phyloP scores from a whole-genome alignment of 2,888 invertebrate genomes.

The Andrena trimmerana region DNA sequence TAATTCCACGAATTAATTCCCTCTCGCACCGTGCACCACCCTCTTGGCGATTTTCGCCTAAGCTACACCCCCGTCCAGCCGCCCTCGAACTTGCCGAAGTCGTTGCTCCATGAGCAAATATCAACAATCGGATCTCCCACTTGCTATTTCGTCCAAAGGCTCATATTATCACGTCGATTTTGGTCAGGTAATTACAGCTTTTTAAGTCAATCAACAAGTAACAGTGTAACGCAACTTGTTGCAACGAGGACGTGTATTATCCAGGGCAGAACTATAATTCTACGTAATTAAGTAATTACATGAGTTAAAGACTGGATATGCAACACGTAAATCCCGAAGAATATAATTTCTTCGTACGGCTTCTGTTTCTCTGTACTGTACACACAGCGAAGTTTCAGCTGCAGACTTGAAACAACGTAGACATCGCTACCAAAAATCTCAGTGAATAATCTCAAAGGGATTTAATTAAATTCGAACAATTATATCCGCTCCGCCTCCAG shows the following conservation, averaged over 20 bases:
- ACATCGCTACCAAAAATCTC: no score
- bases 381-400: no score
- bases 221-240: no score
- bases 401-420: no score
- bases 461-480: slow-evolving; percentile 19
- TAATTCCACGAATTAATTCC: slow-evolving; percentile 74
- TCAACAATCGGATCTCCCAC: slow-evolving; percentile 37
- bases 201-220: background rate
- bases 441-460: slow-evolving; percentile 5
- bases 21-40: slow-evolving; percentile 46
- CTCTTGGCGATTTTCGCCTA: slow-evolving; percentile 43
- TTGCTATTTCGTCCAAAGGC: background rate
- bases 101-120: slow-evolving; percentile 26
- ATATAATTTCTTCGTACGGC: no score
- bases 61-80: slow-evolving; percentile 2
- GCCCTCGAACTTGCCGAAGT: slow-evolving; percentile 14
- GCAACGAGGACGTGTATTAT: no score
- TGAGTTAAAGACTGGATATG: no score
- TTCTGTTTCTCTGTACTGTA: no score
- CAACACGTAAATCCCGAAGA: no score
- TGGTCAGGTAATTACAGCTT: background rate
- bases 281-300: no score
- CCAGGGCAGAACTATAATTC: no score
- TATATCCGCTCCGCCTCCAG: no score
- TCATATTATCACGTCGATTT: background rate